Percentiles rank a stretch among this genome's conserved stretches.
Conservation (phyloP, 2,888 invertebrate genomes). For the Suillia variegata region DNA sequence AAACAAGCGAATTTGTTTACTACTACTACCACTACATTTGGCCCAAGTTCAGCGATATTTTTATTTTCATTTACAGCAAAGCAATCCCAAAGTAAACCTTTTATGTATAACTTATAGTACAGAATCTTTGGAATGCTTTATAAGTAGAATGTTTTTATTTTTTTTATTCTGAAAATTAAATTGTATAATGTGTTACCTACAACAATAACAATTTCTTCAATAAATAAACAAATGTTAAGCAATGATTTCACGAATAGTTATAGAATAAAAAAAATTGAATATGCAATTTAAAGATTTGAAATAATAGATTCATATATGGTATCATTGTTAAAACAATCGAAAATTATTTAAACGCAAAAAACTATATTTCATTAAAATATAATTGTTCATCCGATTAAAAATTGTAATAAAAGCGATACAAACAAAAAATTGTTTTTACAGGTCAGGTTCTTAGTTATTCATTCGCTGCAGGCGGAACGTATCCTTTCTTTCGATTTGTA, state of each 20-base stretch:
- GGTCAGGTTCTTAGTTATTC: too few species aligned
- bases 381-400: slow-evolving; percentile 3
- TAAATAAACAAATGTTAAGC: not conserved
- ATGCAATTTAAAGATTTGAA: not conserved
- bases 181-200: not conserved
- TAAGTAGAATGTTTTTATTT: not conserved
- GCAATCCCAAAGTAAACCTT: too few species aligned
- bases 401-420: not conserved
- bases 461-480: too few species aligned
- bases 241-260: not conserved
- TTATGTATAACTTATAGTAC: too few species aligned
- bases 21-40: too few species aligned
- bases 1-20: too few species aligned
- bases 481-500: too few species aligned
- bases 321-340: not conserved
- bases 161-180: not conserved
- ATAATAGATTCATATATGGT: too few species aligned
- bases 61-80: too few species aligned
- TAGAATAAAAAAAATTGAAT: not conserved
- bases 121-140: too few species aligned
- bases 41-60: too few species aligned
- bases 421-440: too few species aligned
- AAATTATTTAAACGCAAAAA: not conserved
- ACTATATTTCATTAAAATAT: not conserved
- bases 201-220: not conserved